phyloP scores from a whole-genome alignment of 1,140 invertebrate species.

The Glossosoma conforme region DNA sequence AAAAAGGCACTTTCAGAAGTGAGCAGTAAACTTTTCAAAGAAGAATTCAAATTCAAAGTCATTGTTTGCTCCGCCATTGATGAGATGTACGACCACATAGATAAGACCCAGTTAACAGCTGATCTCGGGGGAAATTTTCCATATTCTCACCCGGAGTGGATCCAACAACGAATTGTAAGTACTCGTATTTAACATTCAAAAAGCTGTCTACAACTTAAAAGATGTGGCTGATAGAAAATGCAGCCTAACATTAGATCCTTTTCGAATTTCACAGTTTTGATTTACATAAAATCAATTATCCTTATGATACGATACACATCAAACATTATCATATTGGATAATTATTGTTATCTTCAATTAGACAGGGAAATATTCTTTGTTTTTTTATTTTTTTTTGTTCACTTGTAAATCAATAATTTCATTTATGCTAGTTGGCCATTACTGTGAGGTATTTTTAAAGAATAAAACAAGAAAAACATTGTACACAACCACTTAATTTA shows the following conservation, averaged over 20 bases:
- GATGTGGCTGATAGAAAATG: no score
- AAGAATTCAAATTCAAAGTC: slow-evolving; percentile 91
- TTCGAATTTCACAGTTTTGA: no score
- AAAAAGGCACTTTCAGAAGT: slow-evolving; percentile 95
- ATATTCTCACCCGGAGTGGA: slow-evolving; percentile 94
- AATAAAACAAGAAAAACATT: no score
- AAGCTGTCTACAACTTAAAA: not conserved
- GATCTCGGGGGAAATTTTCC: slow-evolving; percentile 84
- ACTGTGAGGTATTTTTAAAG: no score
- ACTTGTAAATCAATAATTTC: no score
- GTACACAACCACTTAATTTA: no score
- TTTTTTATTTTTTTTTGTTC: not conserved
- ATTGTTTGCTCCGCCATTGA: slow-evolving; percentile 70
- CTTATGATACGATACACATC: no score
- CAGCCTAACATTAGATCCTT: no score
- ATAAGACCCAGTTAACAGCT: slow-evolving; percentile 76
- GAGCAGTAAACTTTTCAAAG: slow-evolving; percentile 88
- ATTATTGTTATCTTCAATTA: not conserved
- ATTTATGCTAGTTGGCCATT: no score
- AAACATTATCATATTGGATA: not conserved
- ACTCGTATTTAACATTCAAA: slow-evolving; percentile 4
- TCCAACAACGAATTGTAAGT: slow-evolving; percentile 90
- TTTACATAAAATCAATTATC: no score
- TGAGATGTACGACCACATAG: slow-evolving; percentile 83
- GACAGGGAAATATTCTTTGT: not conserved